phyloP scores from a whole-genome alignment of 1,140 invertebrate genomes.

The Penaeus chinensis region DNA sequence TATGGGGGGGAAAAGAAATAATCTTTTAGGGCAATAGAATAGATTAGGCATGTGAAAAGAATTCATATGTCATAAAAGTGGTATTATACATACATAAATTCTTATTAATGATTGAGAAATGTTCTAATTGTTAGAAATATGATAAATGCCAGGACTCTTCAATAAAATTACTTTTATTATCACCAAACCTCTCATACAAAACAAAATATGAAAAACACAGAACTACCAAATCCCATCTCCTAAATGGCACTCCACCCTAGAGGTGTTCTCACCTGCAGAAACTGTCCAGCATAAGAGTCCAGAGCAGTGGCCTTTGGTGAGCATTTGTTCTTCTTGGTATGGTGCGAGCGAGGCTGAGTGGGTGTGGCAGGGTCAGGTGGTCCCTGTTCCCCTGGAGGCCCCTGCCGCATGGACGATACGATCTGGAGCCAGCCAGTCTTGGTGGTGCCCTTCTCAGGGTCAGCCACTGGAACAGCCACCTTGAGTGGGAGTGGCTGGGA shows the following conservation, averaged over 20 bases:
- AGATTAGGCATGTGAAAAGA: not conserved
- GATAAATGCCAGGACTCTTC: too few species aligned
- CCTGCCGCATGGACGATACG: conserved; percentile 56
- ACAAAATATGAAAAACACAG: not conserved
- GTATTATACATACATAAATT: too few species aligned
- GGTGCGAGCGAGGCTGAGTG: conserved; percentile 9
- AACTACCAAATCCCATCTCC: too few species aligned
- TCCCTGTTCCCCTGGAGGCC: not conserved
- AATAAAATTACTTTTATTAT: too few species aligned
- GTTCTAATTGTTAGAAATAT: too few species aligned
- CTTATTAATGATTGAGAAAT: too few species aligned
- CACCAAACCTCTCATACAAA: too few species aligned
- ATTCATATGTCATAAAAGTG: too few species aligned
- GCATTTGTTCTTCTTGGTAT: conserved; percentile 21
- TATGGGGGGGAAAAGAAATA: not conserved
- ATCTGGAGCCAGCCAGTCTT: conserved; percentile 52
- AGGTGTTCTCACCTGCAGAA: conserved; percentile 39
- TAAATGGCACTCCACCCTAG: not conserved
- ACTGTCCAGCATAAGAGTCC: conserved; percentile 39
- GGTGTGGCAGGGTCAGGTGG: conserved; percentile 1
- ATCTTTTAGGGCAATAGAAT: not conserved
- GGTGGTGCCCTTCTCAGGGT: conserved; percentile 24
- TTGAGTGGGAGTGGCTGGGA: conserved; percentile 25
- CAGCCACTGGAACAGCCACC: conserved; percentile 13
- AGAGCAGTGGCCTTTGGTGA: conserved; percentile 28